Conservation (phyloP, 2,113 vertebrate species). For the Embiotoca jacksoni region DNA sequence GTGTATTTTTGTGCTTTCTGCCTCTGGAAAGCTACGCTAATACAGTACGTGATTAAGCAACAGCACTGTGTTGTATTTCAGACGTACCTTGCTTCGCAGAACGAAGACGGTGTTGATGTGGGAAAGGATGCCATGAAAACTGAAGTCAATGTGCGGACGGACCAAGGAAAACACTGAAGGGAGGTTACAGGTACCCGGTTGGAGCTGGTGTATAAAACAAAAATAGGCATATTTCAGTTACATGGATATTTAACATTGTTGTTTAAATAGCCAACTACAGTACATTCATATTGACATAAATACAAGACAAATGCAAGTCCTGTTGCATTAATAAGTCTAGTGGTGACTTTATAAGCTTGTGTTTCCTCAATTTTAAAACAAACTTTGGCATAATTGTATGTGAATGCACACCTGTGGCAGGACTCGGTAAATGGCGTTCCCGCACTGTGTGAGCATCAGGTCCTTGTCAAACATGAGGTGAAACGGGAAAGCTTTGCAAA, state of each 20-base stretch:
- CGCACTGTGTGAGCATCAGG: conserved; percentile 96
- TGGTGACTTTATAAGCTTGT: neutral
- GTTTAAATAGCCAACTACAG: neutral
- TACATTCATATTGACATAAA: neutral
- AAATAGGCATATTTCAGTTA: conserved; percentile 39
- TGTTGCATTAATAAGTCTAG: neutral
- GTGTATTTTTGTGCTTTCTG: conserved; percentile 4
- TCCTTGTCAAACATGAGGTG: conserved; percentile 98
- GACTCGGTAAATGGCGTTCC: conserved; percentile 97
- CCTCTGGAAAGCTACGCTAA: neutral
- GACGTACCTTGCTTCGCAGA: conserved; percentile 94
- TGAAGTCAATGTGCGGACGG: conserved; percentile 98
- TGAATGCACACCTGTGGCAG: conserved; percentile 91
- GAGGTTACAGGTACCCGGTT: conserved; percentile 94
- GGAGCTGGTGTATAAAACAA: conserved; percentile 84
- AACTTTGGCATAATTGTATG: neutral
- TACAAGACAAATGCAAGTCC: neutral
- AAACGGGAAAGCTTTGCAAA: conserved; percentile 99
- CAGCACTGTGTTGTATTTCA: neutral
- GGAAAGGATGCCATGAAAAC: conserved; percentile 97
- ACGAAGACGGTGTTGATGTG: conserved; percentile 99
- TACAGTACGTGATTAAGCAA: neutral
- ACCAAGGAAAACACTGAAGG: conserved; percentile 97
- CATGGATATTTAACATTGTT: neutral
- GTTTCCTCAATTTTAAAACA: neutral